A percentile compares a stretch with the other conserved stretches of the same genome.
phyloP scores from a whole-genome alignment of 2,888 invertebrate species.

The Salticus scenicus region DNA sequence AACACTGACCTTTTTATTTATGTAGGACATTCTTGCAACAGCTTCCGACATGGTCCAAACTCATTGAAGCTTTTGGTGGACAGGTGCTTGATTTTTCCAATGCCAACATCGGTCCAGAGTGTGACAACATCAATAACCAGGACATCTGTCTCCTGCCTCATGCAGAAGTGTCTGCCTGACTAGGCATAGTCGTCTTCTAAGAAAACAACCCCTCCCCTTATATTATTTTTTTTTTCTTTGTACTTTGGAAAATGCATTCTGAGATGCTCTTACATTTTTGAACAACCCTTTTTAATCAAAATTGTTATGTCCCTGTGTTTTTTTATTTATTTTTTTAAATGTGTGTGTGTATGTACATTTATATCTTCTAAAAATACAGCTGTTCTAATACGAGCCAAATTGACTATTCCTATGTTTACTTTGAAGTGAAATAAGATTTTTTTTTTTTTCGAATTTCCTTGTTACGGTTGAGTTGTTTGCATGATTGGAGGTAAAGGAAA shows the following conservation, averaged over 20 bases:
- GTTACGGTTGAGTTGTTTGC: no score
- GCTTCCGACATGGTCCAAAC: conserved; percentile 62
- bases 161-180: conserved; percentile 62
- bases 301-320: neutral
- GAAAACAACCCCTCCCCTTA: neutral
- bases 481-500: no score
- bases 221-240: no score
- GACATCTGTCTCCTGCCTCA: conserved; percentile 18
- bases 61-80: conserved; percentile 55
- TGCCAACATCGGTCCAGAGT: conserved; percentile 35
- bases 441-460: no score
- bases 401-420: no score
- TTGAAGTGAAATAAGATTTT: no score
- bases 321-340: neutral
- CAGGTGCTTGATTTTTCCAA: conserved; percentile 45
- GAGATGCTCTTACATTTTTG: neutral
- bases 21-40: conserved; percentile 59
- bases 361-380: neutral
- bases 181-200: no score
- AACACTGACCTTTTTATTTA: neutral
- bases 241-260: neutral
- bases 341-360: neutral
- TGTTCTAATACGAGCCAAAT: no score
- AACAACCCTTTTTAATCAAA: neutral
- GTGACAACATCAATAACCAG: neutral